A percentile compares a stretch with the other conserved stretches of the same genome.
phyloP scores from a whole-genome alignment of 2,797 vertebrate genomes.

The Clamator glandarius region DNA sequence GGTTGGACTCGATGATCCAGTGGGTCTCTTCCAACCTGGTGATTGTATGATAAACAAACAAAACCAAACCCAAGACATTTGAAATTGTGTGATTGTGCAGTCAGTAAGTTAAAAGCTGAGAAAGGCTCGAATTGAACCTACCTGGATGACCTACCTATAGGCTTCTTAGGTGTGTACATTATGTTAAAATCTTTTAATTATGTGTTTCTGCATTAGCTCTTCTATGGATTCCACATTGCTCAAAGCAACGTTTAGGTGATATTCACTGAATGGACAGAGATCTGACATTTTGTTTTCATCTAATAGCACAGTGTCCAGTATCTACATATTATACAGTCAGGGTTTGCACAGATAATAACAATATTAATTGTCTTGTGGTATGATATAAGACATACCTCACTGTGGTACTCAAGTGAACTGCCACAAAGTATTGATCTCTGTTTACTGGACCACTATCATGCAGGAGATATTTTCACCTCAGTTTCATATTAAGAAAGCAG shows the following conservation, averaged over 20 bases:
- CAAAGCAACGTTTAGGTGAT: neutral
- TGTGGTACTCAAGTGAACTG: neutral
- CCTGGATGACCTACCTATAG: neutral
- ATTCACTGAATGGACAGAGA: neutral
- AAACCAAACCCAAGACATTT: neutral
- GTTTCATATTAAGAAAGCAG: neutral
- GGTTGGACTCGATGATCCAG: no score
- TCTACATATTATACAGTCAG: neutral
- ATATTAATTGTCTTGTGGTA: neutral
- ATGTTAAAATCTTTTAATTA: neutral
- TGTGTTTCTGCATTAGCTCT: neutral
- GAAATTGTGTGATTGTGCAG: neutral
- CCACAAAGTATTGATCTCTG: neutral
- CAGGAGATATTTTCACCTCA: neutral
- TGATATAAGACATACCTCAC: accelerated
- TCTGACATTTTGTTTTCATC: neutral
- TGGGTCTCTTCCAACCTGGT: no score
- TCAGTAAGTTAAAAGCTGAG: neutral
- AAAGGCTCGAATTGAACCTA: neutral
- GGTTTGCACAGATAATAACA: neutral
- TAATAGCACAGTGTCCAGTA: neutral
- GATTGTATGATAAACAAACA: no score
- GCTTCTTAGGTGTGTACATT: accelerated
- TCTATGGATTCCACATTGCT: neutral
- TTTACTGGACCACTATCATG: neutral